Evolutionary conservation across 2,113 vertebrate genomes (phyloP), one percentile per base, ranked within the genome.

Genomic region (Sceloporus undulatus): DNA sequence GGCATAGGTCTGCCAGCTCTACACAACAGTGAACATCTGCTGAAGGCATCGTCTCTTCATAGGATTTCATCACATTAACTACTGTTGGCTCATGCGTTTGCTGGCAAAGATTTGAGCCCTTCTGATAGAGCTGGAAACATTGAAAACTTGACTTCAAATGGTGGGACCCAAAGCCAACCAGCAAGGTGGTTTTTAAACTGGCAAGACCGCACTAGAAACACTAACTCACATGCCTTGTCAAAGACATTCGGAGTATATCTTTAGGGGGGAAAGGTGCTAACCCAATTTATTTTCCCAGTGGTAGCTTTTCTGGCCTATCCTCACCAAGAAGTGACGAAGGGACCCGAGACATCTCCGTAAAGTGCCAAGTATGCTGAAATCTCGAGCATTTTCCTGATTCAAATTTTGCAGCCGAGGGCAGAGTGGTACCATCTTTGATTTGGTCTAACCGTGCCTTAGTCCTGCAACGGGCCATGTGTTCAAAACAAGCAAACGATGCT

Each of bases 311-410:
- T 11, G 13, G 40, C 10, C 13, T 4, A 52, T 52, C 38, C 27
- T 6, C 40, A n/a, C 29, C 42, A 13, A 88, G 38, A 91, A 92
- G 92, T 89, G 85, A 93, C 74, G 77, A 90, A 93, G 89, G 90
- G 92, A 94, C 86, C 92, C 92, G 92, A 90, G 91, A 91, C 87
- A 56, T 92, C 91, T 4, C 5, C 94, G 92, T 93, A 94, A 93
- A 94, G 94, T 95, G 95, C 95, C 95, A 94, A 94, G 89, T 91
- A 89, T 85, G 89, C 84, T 89, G 92, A 95, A 34, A 94, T 92
- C 91, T 94, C 92, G 92, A 94, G 94, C 93, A 92, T 94, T 92
- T 93, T 93, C 93, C 93, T 88, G 91, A 93, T 94, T 10, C 88
- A 91, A 87, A 90, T 93, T 90, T 62, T 77, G 66, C 87, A 93